Conservation (phyloP, 2,113 vertebrate genomes). For the Antechinus stuartii region DNA sequence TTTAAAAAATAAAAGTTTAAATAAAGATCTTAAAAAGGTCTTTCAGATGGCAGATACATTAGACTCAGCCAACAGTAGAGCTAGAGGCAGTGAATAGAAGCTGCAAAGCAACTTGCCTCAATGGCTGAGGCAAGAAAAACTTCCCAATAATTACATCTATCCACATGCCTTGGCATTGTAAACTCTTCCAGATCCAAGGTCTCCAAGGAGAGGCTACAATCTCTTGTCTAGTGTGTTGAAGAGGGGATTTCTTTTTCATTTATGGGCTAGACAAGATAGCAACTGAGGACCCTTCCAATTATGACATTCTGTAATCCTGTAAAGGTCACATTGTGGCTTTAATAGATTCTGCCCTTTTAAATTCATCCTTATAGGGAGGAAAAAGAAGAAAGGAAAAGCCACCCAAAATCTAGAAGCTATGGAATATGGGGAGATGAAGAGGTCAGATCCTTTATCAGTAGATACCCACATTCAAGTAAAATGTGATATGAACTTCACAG, state of each 20-base stretch:
- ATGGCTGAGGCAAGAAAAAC: not conserved
- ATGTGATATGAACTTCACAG: not conserved
- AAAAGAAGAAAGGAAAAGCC: not conserved
- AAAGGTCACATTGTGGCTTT: conserved; percentile 23
- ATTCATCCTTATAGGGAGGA: not conserved
- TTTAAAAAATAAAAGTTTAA: too few relatives aligned
- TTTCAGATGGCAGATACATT: not conserved
- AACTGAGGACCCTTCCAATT: not conserved
- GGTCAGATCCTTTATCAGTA: not conserved
- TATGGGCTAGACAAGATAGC: not conserved
- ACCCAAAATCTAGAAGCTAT: conserved; percentile 34
- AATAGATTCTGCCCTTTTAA: conserved; percentile 23
- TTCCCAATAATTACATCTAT: not conserved
- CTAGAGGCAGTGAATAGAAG: not conserved
- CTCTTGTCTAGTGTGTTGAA: not conserved
- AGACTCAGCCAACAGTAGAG: not conserved
- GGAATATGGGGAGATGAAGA: conserved; percentile 10
- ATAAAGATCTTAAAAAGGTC: too few relatives aligned
- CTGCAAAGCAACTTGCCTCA: not conserved
- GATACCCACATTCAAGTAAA: not conserved
- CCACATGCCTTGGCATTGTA: not conserved
- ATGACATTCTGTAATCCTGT: not conserved
- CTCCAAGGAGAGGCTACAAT: not conserved
- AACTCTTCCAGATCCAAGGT: not conserved
- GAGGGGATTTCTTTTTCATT: not conserved